Base-by-base conservation (phyloP, 1,140 invertebrate species). In the Caenorhabditis remanei region DNA sequence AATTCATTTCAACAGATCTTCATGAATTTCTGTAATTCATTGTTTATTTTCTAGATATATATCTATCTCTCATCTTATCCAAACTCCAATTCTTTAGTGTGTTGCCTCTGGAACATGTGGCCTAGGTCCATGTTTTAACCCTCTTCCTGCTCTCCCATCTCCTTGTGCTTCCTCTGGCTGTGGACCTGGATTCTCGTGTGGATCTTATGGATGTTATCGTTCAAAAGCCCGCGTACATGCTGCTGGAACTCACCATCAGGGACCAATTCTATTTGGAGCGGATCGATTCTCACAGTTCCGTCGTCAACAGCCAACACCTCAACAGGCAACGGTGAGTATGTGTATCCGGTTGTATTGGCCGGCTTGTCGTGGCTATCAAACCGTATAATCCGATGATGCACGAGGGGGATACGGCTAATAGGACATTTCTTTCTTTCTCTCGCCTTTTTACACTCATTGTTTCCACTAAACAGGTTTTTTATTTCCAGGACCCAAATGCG, bases 401-500 rank as follows among this genome's bases (percentile, higher is more conserved):
- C 65, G 65, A 32, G 32, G 32, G 32, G 32, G 71, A 79, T 46
- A 79, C 71, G 71, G 71, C 71, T 79, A 79, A 79, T 79, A 79
- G 71, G 46, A 14, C 41, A 46, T 19, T 46, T 40, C 8, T 67
- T 46, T 46, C 16, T 8, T 53, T 79, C 46, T 50, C 46, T 50
- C 71, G 32, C 32, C 32, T 48, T 50, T 79, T 79, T 79, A 32
- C 13, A 8, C 9, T 79, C 21, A 13, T 50, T 79, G 43, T 48
- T 79, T 79, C 46, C 46, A 53, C 13, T 53, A n/a, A 79, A 79
- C 71, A 46, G n/a, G 71, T 79, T 79, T 79, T 46, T 48, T 50
- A 48, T 61, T 88, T 71, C 24, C 53, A 91, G 84, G 92, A 87
- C 82, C 91, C 91, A 14, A 92, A 92, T 85, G 89, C 89, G 24